Evolutionary conservation across 2,113 vertebrate species (phyloP).

Genomic region (Nothocercus julius): DNA sequence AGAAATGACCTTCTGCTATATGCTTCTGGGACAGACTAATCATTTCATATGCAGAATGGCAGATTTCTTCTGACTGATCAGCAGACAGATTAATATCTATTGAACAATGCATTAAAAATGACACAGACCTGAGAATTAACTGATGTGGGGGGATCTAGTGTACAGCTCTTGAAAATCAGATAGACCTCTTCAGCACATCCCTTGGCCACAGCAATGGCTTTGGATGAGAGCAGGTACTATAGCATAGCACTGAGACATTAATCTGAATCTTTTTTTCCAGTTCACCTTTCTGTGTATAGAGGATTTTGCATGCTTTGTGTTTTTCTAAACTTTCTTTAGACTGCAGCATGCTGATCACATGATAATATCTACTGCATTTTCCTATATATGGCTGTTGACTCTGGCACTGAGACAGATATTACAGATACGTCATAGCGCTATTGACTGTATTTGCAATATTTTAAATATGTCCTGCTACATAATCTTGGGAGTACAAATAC

Average conservation of each 20-base stretch:
- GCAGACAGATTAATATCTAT: neutral
- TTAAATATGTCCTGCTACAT: neutral
- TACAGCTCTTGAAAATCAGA: conserved; percentile 25
- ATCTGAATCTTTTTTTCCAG: neutral
- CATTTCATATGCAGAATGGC: neutral
- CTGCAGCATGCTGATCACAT: rapidly evolving
- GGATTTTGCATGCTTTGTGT: neutral
- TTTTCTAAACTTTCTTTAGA: neutral
- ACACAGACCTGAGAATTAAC: neutral
- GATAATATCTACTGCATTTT: neutral
- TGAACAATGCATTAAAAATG: neutral
- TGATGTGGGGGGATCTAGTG: neutral
- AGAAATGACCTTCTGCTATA: neutral
- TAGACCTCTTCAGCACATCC: neutral
- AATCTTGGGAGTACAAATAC: neutral
- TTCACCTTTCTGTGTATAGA: neutral
- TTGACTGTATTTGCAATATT: neutral
- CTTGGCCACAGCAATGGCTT: neutral
- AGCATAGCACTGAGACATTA: neutral
- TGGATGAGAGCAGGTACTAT: rapidly evolving
- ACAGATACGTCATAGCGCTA: neutral
- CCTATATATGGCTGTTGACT: neutral
- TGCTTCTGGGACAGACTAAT: neutral
- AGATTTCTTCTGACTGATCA: conserved; percentile 3
- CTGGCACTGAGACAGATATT: neutral